Percentiles rank a stretch among this genome's conserved stretches.
These are phyloP conservation scores for Plumapathes pennacea DNA, from an alignment of 92 coral and sea anemone species.

Conservation along the genomic window DNA sequence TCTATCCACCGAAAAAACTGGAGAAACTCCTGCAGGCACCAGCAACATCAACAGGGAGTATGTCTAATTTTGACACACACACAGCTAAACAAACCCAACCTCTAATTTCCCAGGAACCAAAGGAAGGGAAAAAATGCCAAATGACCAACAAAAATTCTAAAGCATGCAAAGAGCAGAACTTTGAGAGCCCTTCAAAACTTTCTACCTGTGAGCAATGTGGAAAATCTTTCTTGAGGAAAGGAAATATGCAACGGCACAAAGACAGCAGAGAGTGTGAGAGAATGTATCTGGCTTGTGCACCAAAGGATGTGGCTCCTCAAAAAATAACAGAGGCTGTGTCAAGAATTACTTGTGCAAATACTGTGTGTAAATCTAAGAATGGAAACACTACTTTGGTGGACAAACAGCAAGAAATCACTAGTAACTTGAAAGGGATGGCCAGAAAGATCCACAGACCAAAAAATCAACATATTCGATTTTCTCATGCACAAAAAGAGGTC, in stretches of 20 bases:
- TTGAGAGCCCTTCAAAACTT: conserved; percentile 1
- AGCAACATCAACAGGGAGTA: conserved; percentile 23
- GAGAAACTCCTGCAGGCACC: conserved; percentile 2
- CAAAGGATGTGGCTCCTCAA: not conserved
- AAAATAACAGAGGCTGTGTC: conserved; percentile 14
- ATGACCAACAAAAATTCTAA: not conserved
- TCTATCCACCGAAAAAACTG: not conserved
- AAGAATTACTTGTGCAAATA: too few relatives aligned
- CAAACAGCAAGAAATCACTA: conserved; percentile 9
- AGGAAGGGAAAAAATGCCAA: not conserved
- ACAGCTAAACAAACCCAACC: conserved; percentile 15
- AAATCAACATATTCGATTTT: conserved; percentile 20
- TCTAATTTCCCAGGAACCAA: conserved; percentile 1
- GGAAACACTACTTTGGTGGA: conserved; percentile 10
- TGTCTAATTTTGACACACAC: conserved; percentile 30
- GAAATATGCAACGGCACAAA: conserved; percentile 17
- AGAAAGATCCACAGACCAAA: conserved; percentile 10
- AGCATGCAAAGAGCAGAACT: conserved; percentile 3
- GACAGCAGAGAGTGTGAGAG: conserved; percentile 7
- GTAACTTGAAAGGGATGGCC: conserved; percentile 36
- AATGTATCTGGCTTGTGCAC: not conserved
- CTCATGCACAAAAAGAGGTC: conserved; percentile 25
- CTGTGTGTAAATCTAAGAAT: too few relatives aligned
- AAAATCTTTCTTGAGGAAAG: conserved; percentile 9
- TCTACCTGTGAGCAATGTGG: conserved; percentile 6